phyloP scores from a whole-genome alignment of 2,797 vertebrate species.

The Tangara arthus region DNA sequence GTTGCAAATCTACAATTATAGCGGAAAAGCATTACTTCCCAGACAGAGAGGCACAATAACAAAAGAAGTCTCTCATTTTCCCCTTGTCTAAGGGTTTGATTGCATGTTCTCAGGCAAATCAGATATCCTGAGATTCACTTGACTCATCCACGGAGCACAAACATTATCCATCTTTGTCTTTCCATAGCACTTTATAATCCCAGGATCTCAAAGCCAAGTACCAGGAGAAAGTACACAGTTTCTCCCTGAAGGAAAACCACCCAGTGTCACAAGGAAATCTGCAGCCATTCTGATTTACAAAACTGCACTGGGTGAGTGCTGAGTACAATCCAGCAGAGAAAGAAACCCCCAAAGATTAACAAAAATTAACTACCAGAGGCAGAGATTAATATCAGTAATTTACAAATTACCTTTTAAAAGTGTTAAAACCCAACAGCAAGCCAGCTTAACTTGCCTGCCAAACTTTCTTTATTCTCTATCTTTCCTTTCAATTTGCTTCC shows the following conservation, averaged over 20 bases:
- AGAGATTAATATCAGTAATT: neutral
- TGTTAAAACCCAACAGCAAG: neutral
- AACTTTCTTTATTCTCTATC: neutral
- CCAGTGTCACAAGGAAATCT: neutral
- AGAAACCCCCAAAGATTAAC: neutral
- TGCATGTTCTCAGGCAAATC: neutral
- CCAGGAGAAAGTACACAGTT: neutral
- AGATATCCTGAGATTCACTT: neutral
- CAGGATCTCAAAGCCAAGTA: neutral
- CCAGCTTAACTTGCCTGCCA: neutral
- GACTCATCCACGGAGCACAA: neutral
- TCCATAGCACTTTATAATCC: neutral
- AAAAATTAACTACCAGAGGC: neutral
- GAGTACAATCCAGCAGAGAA: neutral
- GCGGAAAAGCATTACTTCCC: neutral
- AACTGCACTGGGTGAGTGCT: neutral
- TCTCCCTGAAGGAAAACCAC: neutral
- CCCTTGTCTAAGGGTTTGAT: neutral
- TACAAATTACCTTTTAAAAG: neutral
- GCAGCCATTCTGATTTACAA: neutral
- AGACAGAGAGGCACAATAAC: neutral
- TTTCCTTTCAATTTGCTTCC: neutral
- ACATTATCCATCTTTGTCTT: neutral
- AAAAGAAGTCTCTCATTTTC: neutral
- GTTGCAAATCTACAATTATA: neutral